Evolutionary conservation across 2,888 invertebrate genomes (phyloP), one percentile per base, ranked within the genome.

Genomic region (Aleiodes testaceus): DNA sequence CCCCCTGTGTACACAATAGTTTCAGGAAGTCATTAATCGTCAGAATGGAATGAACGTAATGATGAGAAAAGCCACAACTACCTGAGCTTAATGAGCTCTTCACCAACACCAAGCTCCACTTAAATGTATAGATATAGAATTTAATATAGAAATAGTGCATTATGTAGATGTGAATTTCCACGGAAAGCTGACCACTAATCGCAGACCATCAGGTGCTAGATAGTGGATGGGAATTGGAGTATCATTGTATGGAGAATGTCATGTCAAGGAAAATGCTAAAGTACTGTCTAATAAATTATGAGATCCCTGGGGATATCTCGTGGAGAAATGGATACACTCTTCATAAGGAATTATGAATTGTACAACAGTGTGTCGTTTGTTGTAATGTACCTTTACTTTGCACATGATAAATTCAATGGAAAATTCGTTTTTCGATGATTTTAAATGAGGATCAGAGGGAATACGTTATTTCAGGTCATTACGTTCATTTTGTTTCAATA

Each of bases 31-130:
- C 36, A 61, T 68, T 61, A 16, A 68, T 68, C 47, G 36, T 20
- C 16, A n/a, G 50, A 69, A 61, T 69, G 44, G 36, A 50, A 18
- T 47, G 63, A 36, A 30, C 7, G 49, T 9, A 22, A 9, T 16
- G 47, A 68, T 30, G 55, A 59, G 68, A 59, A 59, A 59, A 22
- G 50, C 50, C n/a, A 20, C 61, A 69, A 63, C 55, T 49, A 44
- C 49, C 26, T 20, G 42, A 47, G 44, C 47, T 59, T 69, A 63
- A 69, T 63, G 30, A 59, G 14, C 59, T 30, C 45, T 20, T 20
- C 12, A 36, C 65, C 11, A 59, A 26, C 26, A 30, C 26, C 7
- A 9, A 55, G 16, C 30, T 36, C 36, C 16, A 59, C 42, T 36
- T 16, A 6, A 3, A 59, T 36, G 16, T 42, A 11, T 59, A 16